Evolutionary conservation across 2,888 invertebrate genomes (phyloP).

Genomic region (Synanthedon tipuliformis): DNA sequence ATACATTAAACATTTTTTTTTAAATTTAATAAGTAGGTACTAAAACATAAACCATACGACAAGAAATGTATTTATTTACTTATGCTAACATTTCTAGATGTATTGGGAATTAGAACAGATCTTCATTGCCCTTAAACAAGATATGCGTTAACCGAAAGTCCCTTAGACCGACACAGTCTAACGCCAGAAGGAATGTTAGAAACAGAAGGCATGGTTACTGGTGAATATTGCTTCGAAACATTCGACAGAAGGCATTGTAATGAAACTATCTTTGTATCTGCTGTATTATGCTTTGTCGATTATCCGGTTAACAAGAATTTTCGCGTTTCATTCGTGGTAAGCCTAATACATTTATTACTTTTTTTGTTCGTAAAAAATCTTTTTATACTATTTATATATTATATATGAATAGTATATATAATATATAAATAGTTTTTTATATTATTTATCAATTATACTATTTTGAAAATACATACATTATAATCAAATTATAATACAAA

Average conservation of each 20-base stretch:
- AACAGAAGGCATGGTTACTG: constrained; percentile 9
- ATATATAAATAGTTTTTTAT: too few relatives aligned
- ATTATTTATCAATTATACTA: too few relatives aligned
- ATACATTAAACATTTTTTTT: too few relatives aligned
- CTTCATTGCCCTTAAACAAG: constrained; percentile 32
- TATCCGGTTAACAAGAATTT: constrained; percentile 31
- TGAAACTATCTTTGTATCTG: constrained; percentile 26
- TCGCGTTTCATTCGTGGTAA: constrained; percentile 47
- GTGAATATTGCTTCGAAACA: constrained; percentile 51
- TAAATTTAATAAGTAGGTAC: too few relatives aligned
- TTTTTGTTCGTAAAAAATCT: too few relatives aligned
- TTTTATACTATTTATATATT: too few relatives aligned
- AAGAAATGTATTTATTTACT: not conserved
- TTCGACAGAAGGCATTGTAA: constrained; percentile 26
- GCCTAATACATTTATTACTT: constrained; percentile 6
- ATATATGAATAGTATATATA: too few relatives aligned
- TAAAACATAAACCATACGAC: too few relatives aligned
- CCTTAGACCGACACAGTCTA: constrained; percentile 30
- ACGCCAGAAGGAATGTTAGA: constrained; percentile 28
- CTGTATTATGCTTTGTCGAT: constrained; percentile 42
- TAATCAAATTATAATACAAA: too few relatives aligned
- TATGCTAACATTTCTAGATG: constrained; percentile 25
- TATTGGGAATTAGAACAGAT: constrained; percentile 34
- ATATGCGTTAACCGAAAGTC: constrained; percentile 31
- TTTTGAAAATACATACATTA: too few relatives aligned